A percentile compares a stretch with the other conserved stretches of the same genome.
Conservation (phyloP, 1,140 invertebrate species). For the Tenebrio molitor region DNA sequence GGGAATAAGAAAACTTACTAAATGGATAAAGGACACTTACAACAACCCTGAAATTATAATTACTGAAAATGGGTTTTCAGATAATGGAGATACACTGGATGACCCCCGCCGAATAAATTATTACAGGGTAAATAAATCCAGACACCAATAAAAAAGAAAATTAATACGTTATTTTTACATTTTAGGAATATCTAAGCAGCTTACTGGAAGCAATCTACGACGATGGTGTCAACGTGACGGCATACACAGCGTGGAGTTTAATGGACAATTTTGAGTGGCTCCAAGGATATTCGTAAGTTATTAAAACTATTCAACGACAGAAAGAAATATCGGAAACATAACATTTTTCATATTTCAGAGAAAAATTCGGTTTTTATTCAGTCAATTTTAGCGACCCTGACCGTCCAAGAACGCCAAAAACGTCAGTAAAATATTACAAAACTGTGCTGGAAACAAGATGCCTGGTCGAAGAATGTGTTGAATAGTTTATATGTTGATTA, state of each 20-base stretch:
- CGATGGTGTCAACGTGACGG: conserved; percentile 64
- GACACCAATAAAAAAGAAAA: no score
- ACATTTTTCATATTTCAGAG: conserved; percentile 66
- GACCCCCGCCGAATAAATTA: conserved; percentile 70
- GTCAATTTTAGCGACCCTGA: conserved; percentile 53
- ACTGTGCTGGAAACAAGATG: conserved; percentile 44
- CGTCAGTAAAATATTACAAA: conserved; percentile 47
- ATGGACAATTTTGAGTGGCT: conserved; percentile 78
- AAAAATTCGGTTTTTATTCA: conserved; percentile 52
- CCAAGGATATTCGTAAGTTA: conserved; percentile 65
- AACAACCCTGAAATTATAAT: conserved; percentile 73
- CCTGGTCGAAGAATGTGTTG: conserved; percentile 50
- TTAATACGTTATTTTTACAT: conserved; percentile 16
- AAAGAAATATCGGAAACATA: conserved; percentile 66
- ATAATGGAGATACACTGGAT: conserved; percentile 67
- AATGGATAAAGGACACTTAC: conserved; percentile 74
- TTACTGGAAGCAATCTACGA: conserved; percentile 46
- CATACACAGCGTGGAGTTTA: conserved; percentile 75
- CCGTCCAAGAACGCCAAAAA: conserved; percentile 50
- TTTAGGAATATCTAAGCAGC: conserved; percentile 40
- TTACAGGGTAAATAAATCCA: conserved; percentile 42
- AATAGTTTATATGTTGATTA: no score
- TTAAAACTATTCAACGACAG: conserved; percentile 59
- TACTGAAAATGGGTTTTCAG: conserved; percentile 78
- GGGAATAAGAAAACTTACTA: conserved; percentile 72